These are phyloP conservation scores for Lysandra bellargus DNA, from an alignment of 2,888 invertebrate genomes.

Conservation along the genomic window DNA sequence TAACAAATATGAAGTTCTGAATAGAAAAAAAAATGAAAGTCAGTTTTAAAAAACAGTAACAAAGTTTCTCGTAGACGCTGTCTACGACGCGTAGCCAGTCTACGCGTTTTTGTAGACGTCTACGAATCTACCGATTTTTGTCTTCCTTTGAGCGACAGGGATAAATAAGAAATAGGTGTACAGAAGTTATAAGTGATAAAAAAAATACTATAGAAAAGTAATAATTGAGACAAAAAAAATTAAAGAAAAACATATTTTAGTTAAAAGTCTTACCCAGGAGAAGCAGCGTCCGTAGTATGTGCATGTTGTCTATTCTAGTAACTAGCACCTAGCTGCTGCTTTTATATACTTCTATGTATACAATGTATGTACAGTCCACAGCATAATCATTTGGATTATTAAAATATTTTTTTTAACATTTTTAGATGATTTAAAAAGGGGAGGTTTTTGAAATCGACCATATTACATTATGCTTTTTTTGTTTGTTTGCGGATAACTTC, in stretches of 20 bases:
- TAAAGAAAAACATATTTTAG: neutral
- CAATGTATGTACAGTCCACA: neutral
- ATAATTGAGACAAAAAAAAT: neutral
- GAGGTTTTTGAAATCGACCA: no score
- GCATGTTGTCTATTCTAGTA: neutral
- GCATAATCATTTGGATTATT: neutral
- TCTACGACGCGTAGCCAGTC: neutral
- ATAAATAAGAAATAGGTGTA: neutral
- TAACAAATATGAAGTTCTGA: neutral
- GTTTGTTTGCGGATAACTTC: no score
- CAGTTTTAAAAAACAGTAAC: neutral
- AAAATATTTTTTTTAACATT: neutral
- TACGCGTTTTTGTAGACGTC: neutral
- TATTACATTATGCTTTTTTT: no score
- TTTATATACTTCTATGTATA: neutral
- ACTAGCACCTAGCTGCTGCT: neutral
- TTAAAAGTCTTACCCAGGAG: neutral
- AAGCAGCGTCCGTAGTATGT: neutral
- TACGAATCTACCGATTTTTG: neutral
- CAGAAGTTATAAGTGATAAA: no score
- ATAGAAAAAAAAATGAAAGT: no score
- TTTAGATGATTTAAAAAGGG: neutral
- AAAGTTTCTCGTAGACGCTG: neutral
- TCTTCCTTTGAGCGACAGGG: neutral
- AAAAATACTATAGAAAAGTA: neutral